Conservation (phyloP, 1,140 invertebrate genomes). For the Druon quercuslanigerum region DNA sequence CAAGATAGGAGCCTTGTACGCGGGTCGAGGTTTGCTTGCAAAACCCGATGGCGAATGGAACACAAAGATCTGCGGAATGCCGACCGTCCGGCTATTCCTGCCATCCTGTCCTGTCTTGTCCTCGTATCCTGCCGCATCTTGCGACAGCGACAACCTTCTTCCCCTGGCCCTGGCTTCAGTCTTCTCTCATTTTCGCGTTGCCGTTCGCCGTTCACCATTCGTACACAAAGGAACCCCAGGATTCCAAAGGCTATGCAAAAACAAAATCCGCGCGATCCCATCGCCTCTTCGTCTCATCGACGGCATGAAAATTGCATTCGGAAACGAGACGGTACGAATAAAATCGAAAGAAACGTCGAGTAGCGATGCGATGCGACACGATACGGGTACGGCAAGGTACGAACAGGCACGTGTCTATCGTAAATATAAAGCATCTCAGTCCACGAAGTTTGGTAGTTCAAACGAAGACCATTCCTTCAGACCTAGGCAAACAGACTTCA, state of each 20-base stretch:
- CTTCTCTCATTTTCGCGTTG: slow-evolving; percentile 23
- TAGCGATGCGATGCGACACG: slow-evolving; percentile 56
- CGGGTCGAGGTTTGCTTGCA: slow-evolving; percentile 42
- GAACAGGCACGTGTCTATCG: slow-evolving; percentile 47
- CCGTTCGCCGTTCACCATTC: background rate
- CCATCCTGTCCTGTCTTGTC: slow-evolving; percentile 56
- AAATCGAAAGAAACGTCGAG: slow-evolving; percentile 48
- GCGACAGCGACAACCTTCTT: slow-evolving; percentile 35
- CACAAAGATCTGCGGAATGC: slow-evolving; percentile 66
- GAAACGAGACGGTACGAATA: slow-evolving; percentile 35
- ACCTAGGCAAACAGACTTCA: no score
- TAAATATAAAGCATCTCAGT: slow-evolving; percentile 21
- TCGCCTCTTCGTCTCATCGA: background rate
- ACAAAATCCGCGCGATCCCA: slow-evolving; percentile 6
- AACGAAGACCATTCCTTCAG: no score
- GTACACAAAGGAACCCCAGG: slow-evolving; percentile 14
- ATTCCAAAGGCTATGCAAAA: background rate
- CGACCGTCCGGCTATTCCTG: slow-evolving; percentile 61
- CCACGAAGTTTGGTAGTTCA: background rate
- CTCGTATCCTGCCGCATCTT: slow-evolving; percentile 62
- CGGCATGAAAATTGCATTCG: slow-evolving; percentile 19
- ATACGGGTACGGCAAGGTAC: slow-evolving; percentile 56
- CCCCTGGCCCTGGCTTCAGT: background rate
- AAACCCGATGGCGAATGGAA: slow-evolving; percentile 55
- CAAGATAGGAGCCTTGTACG: slow-evolving; percentile 47